Evolutionary conservation across 2,888 invertebrate species (phyloP), one percentile per base, ranked within the genome.

Genomic region (Odontothrips loti): DNA sequence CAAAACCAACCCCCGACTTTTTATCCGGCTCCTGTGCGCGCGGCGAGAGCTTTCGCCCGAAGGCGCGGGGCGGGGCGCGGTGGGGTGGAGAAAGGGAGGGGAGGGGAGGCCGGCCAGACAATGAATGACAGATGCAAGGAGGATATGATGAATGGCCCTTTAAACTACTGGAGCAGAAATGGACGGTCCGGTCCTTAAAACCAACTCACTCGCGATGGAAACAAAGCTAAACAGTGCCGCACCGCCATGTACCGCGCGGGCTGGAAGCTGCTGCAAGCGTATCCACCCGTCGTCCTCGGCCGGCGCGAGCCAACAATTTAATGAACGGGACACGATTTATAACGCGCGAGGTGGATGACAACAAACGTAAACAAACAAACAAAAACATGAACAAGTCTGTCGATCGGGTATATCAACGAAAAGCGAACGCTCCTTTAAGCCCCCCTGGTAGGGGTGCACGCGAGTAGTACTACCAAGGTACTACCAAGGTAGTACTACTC

Each of bases 91-190:
- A 58, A 58, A n/a, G 58, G 58, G 27, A 27, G 68, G 68, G 68
- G 68, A 68, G 68, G 23, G 68, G 27, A 27, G 27, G 68, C 10
- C 12, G 68, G 27, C 23, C 27, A 23, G 68, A 75, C 68, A 75
- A 75, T 75, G 68, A 75, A 75, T 75, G 68, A 75, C 68, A 75
- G 68, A 75, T 75, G 68, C 68, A 27, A 75, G 68, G 23, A 23
- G 23, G 68, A 27, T 4, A 27, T 75, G 68, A 75, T 75, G 23
- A 75, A 75, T 75, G 68, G 68, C 12, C 68, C 68, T 75, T 75
- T 75, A 75, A 75, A 75, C 23, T 75, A 58, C 58, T 58, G 58
- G 58, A 58, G 58, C 58, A 58, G 58, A 58, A 58, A 58, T 58
- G 58, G 68, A 27, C 68, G 68, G 68, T 75, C 68, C 68, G 68